Percentiles rank a stretch among this genome's conserved stretches.
These are phyloP conservation scores for Ciona savignyi DNA, from an alignment of 23 tunicate species.

Conservation along the genomic window DNA sequence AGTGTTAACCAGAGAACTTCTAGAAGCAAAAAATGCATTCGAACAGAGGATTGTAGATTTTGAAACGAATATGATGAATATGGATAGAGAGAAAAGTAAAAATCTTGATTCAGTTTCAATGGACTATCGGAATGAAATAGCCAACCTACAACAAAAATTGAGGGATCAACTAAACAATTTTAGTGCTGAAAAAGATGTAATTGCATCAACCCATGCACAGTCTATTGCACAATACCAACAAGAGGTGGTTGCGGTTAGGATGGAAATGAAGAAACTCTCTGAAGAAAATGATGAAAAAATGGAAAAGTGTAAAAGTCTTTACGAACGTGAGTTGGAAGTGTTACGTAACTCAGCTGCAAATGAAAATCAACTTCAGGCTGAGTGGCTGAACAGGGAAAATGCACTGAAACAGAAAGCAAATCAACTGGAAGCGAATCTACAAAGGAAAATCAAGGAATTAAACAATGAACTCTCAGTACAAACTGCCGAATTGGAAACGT, in stretches of 20 bases:
- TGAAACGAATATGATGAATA: constrained; percentile 17
- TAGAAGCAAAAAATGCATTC: constrained; percentile 71
- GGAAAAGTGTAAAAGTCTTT: constrained; percentile 76
- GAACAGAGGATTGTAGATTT: constrained; percentile 59
- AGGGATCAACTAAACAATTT: constrained; percentile 22
- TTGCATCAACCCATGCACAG: constrained; percentile 10
- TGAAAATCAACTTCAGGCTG: constrained; percentile 27
- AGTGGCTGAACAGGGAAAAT: constrained; percentile 62
- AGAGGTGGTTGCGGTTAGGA: constrained; percentile 16
- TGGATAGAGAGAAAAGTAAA: constrained; percentile 58
- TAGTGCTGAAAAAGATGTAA: constrained; percentile 21
- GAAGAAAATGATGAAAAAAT: constrained; percentile 66
- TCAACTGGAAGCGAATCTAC: constrained; percentile 26
- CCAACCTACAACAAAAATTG: constrained; percentile 10
- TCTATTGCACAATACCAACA: constrained; percentile 5
- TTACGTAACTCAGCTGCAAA: constrained; percentile 16
- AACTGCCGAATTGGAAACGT: constrained; percentile 19
- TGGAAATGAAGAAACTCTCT: constrained; percentile 38
- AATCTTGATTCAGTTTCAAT: constrained; percentile 31
- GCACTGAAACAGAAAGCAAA: constrained; percentile 46
- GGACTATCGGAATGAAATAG: constrained; percentile 31
- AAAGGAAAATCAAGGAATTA: constrained; percentile 44
- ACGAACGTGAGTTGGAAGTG: constrained; percentile 71
- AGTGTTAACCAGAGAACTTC: constrained; percentile 25
- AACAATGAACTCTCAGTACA: constrained; percentile 41